Base-by-base conservation (phyloP, 2,113 vertebrate genomes). In the Sander vitreus region DNA sequence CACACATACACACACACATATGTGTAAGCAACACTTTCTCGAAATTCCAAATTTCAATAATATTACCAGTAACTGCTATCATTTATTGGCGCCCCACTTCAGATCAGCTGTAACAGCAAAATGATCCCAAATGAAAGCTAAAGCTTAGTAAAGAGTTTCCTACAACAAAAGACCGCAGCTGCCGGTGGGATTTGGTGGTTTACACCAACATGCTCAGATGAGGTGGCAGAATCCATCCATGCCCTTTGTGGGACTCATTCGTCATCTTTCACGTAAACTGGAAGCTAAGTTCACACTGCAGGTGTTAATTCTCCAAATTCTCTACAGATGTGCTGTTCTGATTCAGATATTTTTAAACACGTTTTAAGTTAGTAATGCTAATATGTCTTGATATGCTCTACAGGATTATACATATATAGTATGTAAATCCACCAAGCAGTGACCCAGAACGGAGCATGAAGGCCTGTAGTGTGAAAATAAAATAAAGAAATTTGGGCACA, bases 401-500 rank as follows among this genome's bases (percentile, higher is more conserved):
- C 21, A 64, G 5, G 1, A 47, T 25, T 4, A 47, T 10, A 47
- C 39, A 65, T 45, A 45, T 6, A 33, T 33, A 33, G 18, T 45
- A 55, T 15, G 39, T 39, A 45, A 13, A 45, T 25, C 39, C n/a
- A 64, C 16, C 33, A 27, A 64, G 23, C 12, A 73, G 25, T 47
- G 55, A 67, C n/a, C 2, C 19, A 25, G 30, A 51, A 50, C 12
- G 5, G 47, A 45, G 53, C 30, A 27, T 4, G 27, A 11, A 39
- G 71, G 14, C 8, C 64, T 63, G 55, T 1, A 57, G 72, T 71
- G 19, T 33, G n/a, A 27, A 11, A 10, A 2, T 5, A 62, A 64
- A 53, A 45, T 30, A 21, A 59, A 77, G 39, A 1, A 67, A 30
- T 36, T 25, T 59, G 79, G 87, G 85, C 77, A 78, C 66, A 27